Conservation (phyloP, 2,888 invertebrate genomes). For the Acanthosepion lycidas region DNA sequence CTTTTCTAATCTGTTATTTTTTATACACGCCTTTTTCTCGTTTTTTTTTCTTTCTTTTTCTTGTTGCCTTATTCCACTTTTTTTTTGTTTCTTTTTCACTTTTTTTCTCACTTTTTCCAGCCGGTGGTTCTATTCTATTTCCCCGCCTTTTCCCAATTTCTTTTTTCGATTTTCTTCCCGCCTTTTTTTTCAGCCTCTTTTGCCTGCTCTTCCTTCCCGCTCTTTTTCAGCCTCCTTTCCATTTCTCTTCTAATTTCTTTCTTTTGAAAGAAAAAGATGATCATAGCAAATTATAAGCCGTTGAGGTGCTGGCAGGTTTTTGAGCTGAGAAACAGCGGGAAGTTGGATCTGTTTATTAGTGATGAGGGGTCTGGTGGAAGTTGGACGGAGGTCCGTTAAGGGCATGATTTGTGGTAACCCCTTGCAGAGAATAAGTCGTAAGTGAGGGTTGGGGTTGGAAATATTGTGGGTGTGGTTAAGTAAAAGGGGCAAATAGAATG, state of each 20-base stretch:
- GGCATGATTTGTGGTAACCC: constrained; percentile 24
- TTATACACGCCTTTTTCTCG: too few relatives aligned
- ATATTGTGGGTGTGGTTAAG: neutral
- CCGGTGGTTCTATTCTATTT: too few relatives aligned
- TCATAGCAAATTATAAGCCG: neutral
- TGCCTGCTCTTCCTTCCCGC: neutral
- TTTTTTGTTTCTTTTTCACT: too few relatives aligned
- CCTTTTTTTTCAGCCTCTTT: neutral
- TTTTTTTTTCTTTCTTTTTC: too few relatives aligned
- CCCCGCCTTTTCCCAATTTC: too few relatives aligned
- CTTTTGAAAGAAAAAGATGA: neutral
- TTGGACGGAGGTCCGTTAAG: neutral
- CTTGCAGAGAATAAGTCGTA: neutral
- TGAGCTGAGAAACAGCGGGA: neutral
- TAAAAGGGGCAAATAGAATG: neutral
- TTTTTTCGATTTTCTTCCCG: too few relatives aligned
- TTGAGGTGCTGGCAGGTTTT: neutral
- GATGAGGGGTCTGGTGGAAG: neutral
- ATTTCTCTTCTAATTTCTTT: neutral
- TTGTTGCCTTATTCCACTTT: too few relatives aligned
- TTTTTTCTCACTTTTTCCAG: too few relatives aligned
- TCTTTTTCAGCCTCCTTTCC: neutral
- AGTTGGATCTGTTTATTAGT: neutral
- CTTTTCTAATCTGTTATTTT: too few relatives aligned
- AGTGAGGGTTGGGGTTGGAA: neutral